A percentile compares a stretch with the other conserved stretches of the same genome.
Conservation (phyloP, 2,797 vertebrate genomes). For the Tapirus indicus region DNA sequence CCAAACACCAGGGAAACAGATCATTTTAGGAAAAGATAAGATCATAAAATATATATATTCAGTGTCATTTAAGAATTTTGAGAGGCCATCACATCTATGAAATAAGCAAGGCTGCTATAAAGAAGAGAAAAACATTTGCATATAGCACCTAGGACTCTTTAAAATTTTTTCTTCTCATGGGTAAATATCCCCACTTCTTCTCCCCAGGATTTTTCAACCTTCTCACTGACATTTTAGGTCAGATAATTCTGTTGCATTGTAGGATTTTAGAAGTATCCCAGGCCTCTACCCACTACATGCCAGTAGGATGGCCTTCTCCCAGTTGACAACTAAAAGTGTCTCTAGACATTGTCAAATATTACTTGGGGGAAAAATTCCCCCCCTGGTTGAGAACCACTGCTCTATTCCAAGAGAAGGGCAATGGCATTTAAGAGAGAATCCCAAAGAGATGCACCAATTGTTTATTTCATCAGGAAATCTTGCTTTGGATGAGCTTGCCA, state of each 20-base stretch:
- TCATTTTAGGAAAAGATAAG: background rate
- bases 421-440: background rate
- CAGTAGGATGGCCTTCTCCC: background rate
- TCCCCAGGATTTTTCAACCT: background rate
- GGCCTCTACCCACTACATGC: background rate
- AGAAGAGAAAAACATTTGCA: background rate
- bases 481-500: background rate
- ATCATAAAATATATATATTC: background rate
- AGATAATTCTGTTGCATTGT: background rate
- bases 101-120: background rate
- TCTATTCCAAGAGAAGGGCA: background rate
- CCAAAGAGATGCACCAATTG: background rate
- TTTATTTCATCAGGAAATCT: background rate
- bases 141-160: background rate
- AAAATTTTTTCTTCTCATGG: background rate
- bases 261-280: background rate
- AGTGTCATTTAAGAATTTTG: slow-evolving; percentile 8
- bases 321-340: background rate
- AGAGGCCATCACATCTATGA: background rate
- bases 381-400: background rate
- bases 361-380: background rate
- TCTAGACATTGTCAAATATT: background rate
- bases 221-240: background rate
- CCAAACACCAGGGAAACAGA: background rate
- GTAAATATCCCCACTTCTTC: background rate